Conservation (phyloP, 1,140 invertebrate genomes). For the Chrysopa pallens region DNA sequence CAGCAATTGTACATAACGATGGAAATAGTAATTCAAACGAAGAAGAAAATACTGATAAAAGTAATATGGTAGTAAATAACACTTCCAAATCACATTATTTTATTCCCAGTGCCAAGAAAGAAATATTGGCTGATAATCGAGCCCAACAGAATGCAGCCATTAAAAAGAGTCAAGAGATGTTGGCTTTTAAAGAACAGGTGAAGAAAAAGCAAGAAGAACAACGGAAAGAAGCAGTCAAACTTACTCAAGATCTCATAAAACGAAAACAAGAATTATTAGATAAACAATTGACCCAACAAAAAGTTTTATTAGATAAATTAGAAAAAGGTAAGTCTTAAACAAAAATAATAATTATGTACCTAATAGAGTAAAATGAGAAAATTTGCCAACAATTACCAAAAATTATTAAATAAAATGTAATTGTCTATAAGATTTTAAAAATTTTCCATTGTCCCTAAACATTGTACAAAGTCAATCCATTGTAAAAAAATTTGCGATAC, state of each 20-base stretch:
- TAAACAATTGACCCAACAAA: conserved; percentile 62
- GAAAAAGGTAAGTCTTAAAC: conserved; percentile 37
- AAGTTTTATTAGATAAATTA: conserved; percentile 49
- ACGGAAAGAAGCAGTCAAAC: conserved; percentile 45
- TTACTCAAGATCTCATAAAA: conserved; percentile 53
- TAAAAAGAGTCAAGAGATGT: conserved; percentile 41
- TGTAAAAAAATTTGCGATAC: too few relatives aligned
- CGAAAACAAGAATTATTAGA: conserved; percentile 60
- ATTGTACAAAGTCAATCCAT: too few relatives aligned
- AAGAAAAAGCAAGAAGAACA: conserved; percentile 49
- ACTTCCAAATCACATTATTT: background rate
- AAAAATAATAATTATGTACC: too few relatives aligned
- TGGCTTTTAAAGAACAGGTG: conserved; percentile 36
- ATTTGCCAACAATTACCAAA: too few relatives aligned
- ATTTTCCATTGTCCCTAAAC: background rate
- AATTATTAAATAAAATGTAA: background rate
- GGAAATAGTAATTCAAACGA: conserved; percentile 6
- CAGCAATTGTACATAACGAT: conserved; percentile 5
- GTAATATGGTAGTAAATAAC: background rate
- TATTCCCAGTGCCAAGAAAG: conserved; percentile 7
- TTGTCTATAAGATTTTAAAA: background rate
- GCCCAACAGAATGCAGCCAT: conserved; percentile 33
- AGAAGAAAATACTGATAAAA: conserved; percentile 12
- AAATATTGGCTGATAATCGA: conserved; percentile 18
- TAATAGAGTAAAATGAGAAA: too few relatives aligned